Base-by-base conservation (phyloP, 2,797 vertebrate species). In the Anabacerthia variegaticeps region DNA sequence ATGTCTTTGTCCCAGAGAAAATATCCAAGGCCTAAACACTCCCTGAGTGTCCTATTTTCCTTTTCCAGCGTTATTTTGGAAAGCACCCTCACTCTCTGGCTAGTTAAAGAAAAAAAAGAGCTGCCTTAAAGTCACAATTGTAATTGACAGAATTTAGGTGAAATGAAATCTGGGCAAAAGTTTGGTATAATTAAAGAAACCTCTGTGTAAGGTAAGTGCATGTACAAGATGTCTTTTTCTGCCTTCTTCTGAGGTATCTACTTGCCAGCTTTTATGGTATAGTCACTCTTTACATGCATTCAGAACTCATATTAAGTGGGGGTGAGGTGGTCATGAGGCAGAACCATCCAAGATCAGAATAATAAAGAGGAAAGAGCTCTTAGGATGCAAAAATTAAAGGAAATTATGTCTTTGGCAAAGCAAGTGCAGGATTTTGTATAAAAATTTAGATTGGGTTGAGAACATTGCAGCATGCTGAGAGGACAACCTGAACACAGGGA, bases 401-500 rank as follows among this genome's bases (percentile, higher is more conserved):
- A 43, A 81, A 37, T 3, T 2, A 28, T 6, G 4, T n/a, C 71
- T 78, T 78, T 72, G 66, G 43, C 16, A 87, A 71, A 86, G 34
- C 39, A 48, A 0, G 0, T 15, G 22, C 37, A 2, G 59, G 63
- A 28, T 62, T 18, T 49, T 76, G 6, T 1, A 54, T 49, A 28
- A 71, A 75, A 75, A 27, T n/a, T 16, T 32, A 30, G 13, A 39
- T n/a, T 8, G 34, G 21, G 8, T 51, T 79, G 55, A 58, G 85
- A 74, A 74, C 24, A 17, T 9, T 56, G 66, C 16, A 43, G 28
- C 1, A 1, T 87, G 18, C 28, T 58, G 41, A 46, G 75, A 44
- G n/a, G 34, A 63, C 20, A 48, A 1, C 18, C 76, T 65, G 46
- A 66, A 34, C 1, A 0, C 0, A 5, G 26, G 43, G 26, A 76